A percentile compares a stretch with the other conserved stretches of the same genome.
These are phyloP conservation scores for Peromyscus maniculatus DNA, from an alignment of 2,113 vertebrate genomes.

Conservation along the genomic window DNA sequence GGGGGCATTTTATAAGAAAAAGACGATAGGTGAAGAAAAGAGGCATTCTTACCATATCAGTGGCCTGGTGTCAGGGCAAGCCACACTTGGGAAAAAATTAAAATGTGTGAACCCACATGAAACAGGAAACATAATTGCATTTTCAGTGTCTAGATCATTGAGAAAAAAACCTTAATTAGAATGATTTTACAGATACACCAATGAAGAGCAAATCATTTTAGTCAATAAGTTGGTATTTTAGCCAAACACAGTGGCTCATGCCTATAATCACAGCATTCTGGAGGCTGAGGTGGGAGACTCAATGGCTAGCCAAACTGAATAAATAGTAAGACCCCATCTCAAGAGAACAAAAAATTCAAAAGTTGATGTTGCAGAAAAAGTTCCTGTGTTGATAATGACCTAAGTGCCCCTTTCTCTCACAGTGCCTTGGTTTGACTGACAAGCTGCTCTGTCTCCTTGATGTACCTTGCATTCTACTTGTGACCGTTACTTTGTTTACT, in stretches of 20 bases:
- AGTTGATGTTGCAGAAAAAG: not conserved
- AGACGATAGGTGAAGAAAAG: not conserved
- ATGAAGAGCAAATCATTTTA: not conserved
- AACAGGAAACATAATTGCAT: not conserved
- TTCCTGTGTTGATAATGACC: not conserved
- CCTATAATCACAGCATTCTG: not conserved
- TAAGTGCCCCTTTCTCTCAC: not conserved
- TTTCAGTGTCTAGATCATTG: not conserved
- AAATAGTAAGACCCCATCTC: not conserved
- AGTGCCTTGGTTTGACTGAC: not conserved
- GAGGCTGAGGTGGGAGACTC: no score
- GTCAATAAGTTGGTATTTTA: not conserved
- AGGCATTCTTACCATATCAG: not conserved
- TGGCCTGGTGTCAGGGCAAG: no score
- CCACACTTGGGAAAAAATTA: not conserved
- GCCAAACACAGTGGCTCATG: not conserved
- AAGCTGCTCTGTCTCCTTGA: rapidly evolving
- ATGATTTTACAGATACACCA: not conserved
- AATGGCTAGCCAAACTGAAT: not conserved
- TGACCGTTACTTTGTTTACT: not conserved
- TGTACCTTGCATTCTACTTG: rapidly evolving
- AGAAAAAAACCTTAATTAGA: not conserved
- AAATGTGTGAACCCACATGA: not conserved
- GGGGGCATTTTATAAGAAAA: not conserved
- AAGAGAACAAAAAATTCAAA: not conserved